These are phyloP conservation scores for Aix galericulata DNA, from an alignment of 2,113 vertebrate species.

Conservation along the genomic window DNA sequence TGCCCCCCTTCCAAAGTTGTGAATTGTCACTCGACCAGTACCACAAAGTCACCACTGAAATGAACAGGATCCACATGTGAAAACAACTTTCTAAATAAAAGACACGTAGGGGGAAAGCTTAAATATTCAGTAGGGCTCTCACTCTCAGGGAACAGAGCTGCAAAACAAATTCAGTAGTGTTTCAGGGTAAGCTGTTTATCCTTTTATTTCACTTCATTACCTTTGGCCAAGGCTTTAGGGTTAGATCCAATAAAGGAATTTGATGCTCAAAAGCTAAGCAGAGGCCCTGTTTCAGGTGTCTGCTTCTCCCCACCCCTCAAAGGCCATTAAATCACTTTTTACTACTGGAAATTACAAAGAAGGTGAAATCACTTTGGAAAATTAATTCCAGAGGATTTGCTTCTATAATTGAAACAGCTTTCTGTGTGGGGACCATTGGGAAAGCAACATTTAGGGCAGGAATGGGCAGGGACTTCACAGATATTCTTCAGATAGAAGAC, in stretches of 20 bases:
- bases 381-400: not conserved
- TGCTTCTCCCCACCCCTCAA: not conserved
- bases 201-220: not conserved
- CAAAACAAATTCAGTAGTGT: not conserved
- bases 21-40: not conserved
- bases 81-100: not conserved
- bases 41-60: not conserved
- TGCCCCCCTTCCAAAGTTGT: not conserved
- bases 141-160: not conserved
- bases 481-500: not conserved
- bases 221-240: not conserved
- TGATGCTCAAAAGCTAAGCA: not conserved
- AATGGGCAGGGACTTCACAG: not conserved
- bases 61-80: not conserved
- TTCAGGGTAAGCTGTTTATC: not conserved
- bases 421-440: not conserved
- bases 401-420: not conserved
- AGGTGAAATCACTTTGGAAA: not conserved
- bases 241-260: not conserved
- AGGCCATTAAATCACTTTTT: not conserved
- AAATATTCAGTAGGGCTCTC: not conserved
- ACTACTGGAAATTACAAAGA: not conserved
- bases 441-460: not conserved
- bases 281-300: not conserved
- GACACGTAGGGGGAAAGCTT: not conserved